Base-by-base conservation (phyloP, 2,888 invertebrate genomes). In the Eilema griseolum region DNA sequence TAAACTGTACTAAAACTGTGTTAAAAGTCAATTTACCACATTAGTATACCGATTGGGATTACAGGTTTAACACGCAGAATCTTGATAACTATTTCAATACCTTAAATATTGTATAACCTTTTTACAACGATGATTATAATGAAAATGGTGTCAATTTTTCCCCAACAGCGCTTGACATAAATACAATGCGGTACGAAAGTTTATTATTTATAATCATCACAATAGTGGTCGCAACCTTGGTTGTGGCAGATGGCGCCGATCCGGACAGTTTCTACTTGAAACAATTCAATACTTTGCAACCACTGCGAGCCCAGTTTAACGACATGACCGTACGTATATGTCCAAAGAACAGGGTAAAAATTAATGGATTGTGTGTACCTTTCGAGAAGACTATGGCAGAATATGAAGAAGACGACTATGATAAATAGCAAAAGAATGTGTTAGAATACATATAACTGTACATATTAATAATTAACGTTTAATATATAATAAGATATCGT, bases 321-420 rank as follows among this genome's bases (percentile, higher is more conserved):
- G 46, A 46, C n/a, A 64, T 65, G 65, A 20, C 14, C 10, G 31
- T 33, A 7, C 26, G 3, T n/a, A 10, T 56, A 23, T 65, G 65
- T 24, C 65, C 56, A 8, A 41, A 63, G 62, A 66, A 67, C 37
- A 52, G 60, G 63, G 62, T 67, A n/a, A 63, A 69, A 66, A 37
- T 72, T 67, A 66, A 66, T 69, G 71, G 37, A 60, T 56, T 68
- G 72, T 65, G 65, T 28, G 65, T 65, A 33, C 56, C 56, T 10
- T 56, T 31, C 8, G 31, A 56, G n/a, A 56, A n/a, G n/a, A 5
- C 28, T 14, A 23, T 23, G 16, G 26, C 16, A 52, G 52, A 31
- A 28, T 14, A 28, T 31, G 28, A 65, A n/a, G 56, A 62, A 14
- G 41, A 65, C 16, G 56, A 56, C 1, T 20, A 52, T 23, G 23